These are phyloP conservation scores for Speoplatyrhinus poulsoni DNA, from an alignment of 2,113 vertebrate genomes.

Conservation along the genomic window DNA sequence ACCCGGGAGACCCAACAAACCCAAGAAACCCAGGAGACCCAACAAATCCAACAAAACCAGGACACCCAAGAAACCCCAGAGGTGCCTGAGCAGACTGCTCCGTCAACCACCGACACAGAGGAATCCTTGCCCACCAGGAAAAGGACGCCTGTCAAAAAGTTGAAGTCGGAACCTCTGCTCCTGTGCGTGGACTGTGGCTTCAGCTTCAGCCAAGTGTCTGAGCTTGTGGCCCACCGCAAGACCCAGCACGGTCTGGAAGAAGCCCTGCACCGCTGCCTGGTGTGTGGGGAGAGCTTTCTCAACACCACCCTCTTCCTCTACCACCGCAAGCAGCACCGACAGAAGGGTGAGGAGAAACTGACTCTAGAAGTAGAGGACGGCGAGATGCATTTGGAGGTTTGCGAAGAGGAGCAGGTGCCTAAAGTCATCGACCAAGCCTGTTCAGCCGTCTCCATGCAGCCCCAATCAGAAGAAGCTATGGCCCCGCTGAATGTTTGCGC, in stretches of 20 bases:
- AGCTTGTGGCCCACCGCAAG: constrained; percentile 85
- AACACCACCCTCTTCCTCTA: constrained; percentile 94
- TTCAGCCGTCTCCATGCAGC: constrained; percentile 25
- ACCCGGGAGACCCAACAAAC: no score
- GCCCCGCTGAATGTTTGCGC: constrained; percentile 7
- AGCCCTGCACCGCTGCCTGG: constrained; percentile 83
- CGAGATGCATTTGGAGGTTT: constrained; percentile 7
- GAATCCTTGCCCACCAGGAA: constrained; percentile 57
- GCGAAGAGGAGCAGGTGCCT: constrained; percentile 14
- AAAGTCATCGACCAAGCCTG: background rate
- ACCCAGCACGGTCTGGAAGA: constrained; percentile 81
- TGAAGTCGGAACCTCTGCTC: constrained; percentile 75
- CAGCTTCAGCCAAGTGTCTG: constrained; percentile 83
- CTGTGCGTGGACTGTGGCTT: constrained; percentile 89
- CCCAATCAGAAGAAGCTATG: background rate
- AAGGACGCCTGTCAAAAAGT: constrained; percentile 66
- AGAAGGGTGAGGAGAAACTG: constrained; percentile 60
- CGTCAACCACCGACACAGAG: constrained; percentile 36
- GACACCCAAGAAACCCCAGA: constrained; percentile 15
- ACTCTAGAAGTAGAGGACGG: constrained; percentile 1
- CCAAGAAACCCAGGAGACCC: background rate
- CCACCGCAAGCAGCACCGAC: constrained; percentile 86
- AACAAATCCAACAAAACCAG: background rate
- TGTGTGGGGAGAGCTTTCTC: constrained; percentile 88
- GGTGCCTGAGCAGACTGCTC: constrained; percentile 17